Evolutionary conservation across 2,888 invertebrate species (phyloP), one percentile per base, ranked within the genome.

Genomic region (Leucoptera coffeella): DNA sequence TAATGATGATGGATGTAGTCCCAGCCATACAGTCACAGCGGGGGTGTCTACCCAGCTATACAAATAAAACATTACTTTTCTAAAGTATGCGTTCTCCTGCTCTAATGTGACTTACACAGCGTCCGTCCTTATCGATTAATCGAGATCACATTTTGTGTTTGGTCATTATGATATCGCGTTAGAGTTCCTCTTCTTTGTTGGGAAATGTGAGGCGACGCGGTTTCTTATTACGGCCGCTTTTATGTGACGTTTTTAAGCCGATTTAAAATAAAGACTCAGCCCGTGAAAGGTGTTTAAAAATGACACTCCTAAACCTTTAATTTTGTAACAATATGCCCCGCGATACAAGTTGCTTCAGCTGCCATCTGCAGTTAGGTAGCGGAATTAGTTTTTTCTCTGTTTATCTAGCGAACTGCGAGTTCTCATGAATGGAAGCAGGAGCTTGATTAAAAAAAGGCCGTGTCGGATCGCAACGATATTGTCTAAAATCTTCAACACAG

Each of bases 121-220:
- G 52, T 43, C 53, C 38, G 45, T 65, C 54, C 34, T n/a, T 54
- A 48, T 60, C 22, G 23, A 27, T 62, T 62, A 64, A 67, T 69
- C 69, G 67, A 65, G 65, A 69, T 65, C 58, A 67, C 65, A 67
- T 69, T 69, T n/a, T 69, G 67, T 67, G 64, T 67, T 65, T 67
- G 65, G 69, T 69, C 67, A 69, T 69, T 69, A 67, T 65, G 50
- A 62, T 61, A 64, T 65, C 65, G 49, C 61, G 53, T 69, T 65
- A 50, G 57, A 60, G 61, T 61, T 61, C 62, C 59, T 60, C 56
- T 62, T 65, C 47, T 61, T 69, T 69, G 67, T 67, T 50, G 58
- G 49, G n/a, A n/a, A n/a, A n/a, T n/a, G n/a, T n/a, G n/a, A n/a
- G n/a, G n/a, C n/a, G n/a, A n/a, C n/a, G n/a, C 44, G 62, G 64